These are phyloP conservation scores for Sisor rabdophorus DNA, from an alignment of 2,113 vertebrate genomes.

Conservation along the genomic window DNA sequence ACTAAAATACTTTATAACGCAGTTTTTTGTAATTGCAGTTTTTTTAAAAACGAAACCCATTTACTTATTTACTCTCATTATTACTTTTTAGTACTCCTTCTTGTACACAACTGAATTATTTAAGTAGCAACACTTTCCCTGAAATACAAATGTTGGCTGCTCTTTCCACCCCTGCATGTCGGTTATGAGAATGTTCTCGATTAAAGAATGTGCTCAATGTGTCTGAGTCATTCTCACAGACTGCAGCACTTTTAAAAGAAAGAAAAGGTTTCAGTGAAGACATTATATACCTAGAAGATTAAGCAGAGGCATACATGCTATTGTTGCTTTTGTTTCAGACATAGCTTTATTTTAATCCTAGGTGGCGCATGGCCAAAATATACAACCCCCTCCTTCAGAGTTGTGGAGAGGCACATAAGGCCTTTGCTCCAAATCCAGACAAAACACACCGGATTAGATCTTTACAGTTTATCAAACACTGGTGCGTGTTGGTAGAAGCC, in stretches of 20 bases:
- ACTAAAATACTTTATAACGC: no score
- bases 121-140: no score
- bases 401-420: conserved; percentile 34
- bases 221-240: not conserved
- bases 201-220: not conserved
- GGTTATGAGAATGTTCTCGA: not conserved
- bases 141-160: no score
- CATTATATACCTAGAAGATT: not conserved
- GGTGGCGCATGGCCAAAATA: conserved; percentile 48
- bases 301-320: conserved; percentile 4
- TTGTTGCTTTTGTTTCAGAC: conserved; percentile 36
- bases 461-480: conserved; percentile 30
- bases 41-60: no score
- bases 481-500: conserved; percentile 18
- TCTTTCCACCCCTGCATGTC: no score
- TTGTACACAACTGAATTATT: no score
- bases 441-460: conserved; percentile 23
- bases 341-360: conserved; percentile 51
- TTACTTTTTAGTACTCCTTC: no score
- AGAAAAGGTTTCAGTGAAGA: not conserved
- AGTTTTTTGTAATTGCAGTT: no score
- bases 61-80: no score
- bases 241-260: not conserved
- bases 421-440: conserved; percentile 36
- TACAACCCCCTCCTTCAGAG: conserved; percentile 43